phyloP scores from a whole-genome alignment of 2,113 vertebrate species.

The Pelmatolapia mariae region DNA sequence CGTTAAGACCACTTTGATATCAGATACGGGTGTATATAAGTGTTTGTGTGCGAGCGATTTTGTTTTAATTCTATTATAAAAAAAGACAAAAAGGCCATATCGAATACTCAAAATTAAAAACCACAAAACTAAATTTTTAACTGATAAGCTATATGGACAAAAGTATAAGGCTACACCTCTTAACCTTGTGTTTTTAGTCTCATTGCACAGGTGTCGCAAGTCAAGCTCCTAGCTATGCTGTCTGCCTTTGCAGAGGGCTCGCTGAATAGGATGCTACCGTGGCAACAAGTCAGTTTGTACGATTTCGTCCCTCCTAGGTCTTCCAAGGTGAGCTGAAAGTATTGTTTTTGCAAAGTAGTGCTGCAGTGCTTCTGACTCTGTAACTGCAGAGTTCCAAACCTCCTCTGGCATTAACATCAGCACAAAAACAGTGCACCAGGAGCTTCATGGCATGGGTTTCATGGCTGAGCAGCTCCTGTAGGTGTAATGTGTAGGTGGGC shows the following conservation, averaged over 20 bases:
- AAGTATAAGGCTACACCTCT: neutral
- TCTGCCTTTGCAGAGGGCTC: neutral
- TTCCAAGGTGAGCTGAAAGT: neutral
- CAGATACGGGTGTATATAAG: neutral
- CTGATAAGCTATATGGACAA: neutral
- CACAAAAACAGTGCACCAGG: neutral
- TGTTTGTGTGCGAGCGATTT: rapidly evolving
- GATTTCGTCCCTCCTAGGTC: neutral
- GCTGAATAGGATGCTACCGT: neutral
- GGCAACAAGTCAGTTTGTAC: neutral
- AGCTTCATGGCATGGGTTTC: neutral
- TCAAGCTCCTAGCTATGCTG: neutral
- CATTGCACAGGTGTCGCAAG: neutral
- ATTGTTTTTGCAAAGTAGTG: neutral
- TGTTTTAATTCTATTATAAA: neutral
- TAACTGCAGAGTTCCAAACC: neutral
- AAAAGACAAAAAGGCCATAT: neutral
- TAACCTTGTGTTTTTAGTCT: neutral
- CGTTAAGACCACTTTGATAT: neutral
- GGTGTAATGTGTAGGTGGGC: neutral
- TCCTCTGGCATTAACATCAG: neutral
- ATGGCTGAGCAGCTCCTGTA: neutral
- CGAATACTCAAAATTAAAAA: neutral
- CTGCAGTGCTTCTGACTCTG: neutral
- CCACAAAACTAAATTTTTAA: neutral